Percentiles rank a stretch among this genome's conserved stretches.
These are phyloP conservation scores for Drosophila tani DNA, from an alignment of 1,140 invertebrate genomes.

Conservation along the genomic window DNA sequence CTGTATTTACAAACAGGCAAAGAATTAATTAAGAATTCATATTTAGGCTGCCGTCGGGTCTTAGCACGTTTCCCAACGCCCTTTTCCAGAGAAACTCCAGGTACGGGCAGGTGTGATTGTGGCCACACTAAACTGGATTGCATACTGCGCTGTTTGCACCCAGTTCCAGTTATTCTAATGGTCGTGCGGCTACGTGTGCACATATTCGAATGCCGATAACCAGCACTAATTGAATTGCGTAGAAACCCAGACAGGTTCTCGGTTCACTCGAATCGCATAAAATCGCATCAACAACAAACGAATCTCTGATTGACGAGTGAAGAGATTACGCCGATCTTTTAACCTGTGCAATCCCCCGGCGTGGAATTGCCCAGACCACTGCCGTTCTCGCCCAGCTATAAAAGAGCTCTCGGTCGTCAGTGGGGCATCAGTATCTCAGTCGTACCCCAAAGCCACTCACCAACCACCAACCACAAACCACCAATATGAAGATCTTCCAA, in stretches of 20 bases:
- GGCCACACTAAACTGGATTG: slow-evolving; percentile 32
- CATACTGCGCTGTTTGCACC: slow-evolving; percentile 37
- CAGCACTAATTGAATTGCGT: slow-evolving; percentile 52
- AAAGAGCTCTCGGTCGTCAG: slow-evolving; percentile 31
- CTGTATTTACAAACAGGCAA: slow-evolving; percentile 13
- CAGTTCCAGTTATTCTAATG: slow-evolving; percentile 38
- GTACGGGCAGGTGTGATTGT: slow-evolving; percentile 10
- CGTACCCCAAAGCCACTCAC: slow-evolving; percentile 23
- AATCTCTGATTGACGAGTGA: slow-evolving; percentile 36
- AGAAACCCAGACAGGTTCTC: slow-evolving; percentile 58
- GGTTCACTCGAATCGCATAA: slow-evolving; percentile 40
- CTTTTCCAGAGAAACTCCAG: slow-evolving; percentile 36
- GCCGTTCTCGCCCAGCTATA: slow-evolving; percentile 36
- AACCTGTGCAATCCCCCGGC: slow-evolving; percentile 47
- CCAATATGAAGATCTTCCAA: slow-evolving; percentile 71
- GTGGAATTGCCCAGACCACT: slow-evolving; percentile 57
- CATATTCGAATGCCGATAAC: slow-evolving; percentile 22
- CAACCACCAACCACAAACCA: slow-evolving; percentile 17
- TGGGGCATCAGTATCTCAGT: slow-evolving; percentile 51
- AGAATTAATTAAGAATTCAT: slow-evolving; percentile 14
- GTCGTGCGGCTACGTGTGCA: slow-evolving; percentile 4
- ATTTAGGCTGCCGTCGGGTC: not conserved
- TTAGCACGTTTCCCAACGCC: not conserved
- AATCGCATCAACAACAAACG: slow-evolving; percentile 28
- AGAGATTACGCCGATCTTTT: slow-evolving; percentile 60